Evolutionary conservation across 2,113 vertebrate species (phyloP), one percentile per base, ranked within the genome.

Genomic region (Romanogobio albipinnatus): DNA sequence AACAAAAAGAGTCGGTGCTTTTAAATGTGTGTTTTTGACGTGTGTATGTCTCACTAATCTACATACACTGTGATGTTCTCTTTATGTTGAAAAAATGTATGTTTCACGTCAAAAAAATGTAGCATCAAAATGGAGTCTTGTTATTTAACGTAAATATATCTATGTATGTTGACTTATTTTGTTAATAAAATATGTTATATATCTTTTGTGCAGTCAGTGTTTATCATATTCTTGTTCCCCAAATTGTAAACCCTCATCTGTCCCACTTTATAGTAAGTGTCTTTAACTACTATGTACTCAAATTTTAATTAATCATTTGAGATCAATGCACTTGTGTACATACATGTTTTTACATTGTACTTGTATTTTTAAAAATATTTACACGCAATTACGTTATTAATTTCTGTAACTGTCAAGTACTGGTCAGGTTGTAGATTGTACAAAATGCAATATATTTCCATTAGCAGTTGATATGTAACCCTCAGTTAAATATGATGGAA

Each of bases 151-250:
- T 87, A 61, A 90, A 91, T 81, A 84, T 84, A 88, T 89, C 86
- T 93, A 86, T 93, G 93, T 92, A 90, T 83, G 90, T 91, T 94
- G 91, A 91, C 89, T 86, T 91, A 92, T 94, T 93, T 94, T 93
- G 90, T 93, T 91, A 94, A 94, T 94, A 94, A 94, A 94, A 91
- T 75, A 84, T 64, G 87, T 93, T 92, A 93, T 92, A 92, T 89
- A 90, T 45, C n/a, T 74, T 74, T 26, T 26, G 43, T 49, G 43
- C 70, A n/a, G 13, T 14, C 49, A 51, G 49, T 4, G 15, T 53
- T 73, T 47, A n/a, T 2, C 43, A 45, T 73, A 6, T 47, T 45
- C 10, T 43, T 24, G 39, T 47, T 47, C 39, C 10, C 10, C 43
- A 45, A n/a, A 45, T 73, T 4, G 47, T 24, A 24, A 73, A 19